phyloP scores from a whole-genome alignment of 2,113 vertebrate genomes.

The Melanerpes formicivorus region DNA sequence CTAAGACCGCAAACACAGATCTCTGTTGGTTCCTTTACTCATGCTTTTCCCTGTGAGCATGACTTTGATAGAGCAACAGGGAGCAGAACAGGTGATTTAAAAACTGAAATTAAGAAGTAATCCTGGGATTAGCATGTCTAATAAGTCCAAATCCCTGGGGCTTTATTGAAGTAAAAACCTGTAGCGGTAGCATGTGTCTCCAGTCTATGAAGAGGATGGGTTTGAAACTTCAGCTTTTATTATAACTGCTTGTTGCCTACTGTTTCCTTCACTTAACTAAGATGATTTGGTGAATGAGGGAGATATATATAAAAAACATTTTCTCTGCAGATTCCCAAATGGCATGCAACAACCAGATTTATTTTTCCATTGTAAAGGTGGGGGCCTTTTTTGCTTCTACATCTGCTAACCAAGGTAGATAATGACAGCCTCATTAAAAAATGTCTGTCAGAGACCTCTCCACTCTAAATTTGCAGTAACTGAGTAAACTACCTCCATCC shows the following conservation, averaged over 20 bases:
- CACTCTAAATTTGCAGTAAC: not conserved
- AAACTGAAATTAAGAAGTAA: not conserved
- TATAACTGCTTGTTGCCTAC: not conserved
- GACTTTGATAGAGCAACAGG: not conserved
- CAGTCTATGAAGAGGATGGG: not conserved
- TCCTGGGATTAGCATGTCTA: not conserved
- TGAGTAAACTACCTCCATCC: not conserved
- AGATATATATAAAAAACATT: not conserved
- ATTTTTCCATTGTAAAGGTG: not conserved
- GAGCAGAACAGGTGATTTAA: not conserved
- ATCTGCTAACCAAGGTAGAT: not conserved
- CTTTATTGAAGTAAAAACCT: not conserved
- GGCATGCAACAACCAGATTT: not conserved
- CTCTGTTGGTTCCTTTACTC: not conserved
- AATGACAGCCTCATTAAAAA: slow-evolving; percentile 22
- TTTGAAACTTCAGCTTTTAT: not conserved
- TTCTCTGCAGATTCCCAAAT: not conserved
- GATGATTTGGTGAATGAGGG: not conserved
- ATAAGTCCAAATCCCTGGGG: not conserved
- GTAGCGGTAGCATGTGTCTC: not conserved
- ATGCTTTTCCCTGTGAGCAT: not conserved
- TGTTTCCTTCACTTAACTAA: not conserved
- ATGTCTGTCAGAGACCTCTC: not conserved
- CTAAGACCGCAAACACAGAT: not conserved
- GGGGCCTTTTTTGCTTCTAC: not conserved